A percentile compares a stretch with the other conserved stretches of the same genome.
These are phyloP conservation scores for Mirounga angustirostris DNA, from an alignment of 2,113 vertebrate genomes.

Conservation along the genomic window DNA sequence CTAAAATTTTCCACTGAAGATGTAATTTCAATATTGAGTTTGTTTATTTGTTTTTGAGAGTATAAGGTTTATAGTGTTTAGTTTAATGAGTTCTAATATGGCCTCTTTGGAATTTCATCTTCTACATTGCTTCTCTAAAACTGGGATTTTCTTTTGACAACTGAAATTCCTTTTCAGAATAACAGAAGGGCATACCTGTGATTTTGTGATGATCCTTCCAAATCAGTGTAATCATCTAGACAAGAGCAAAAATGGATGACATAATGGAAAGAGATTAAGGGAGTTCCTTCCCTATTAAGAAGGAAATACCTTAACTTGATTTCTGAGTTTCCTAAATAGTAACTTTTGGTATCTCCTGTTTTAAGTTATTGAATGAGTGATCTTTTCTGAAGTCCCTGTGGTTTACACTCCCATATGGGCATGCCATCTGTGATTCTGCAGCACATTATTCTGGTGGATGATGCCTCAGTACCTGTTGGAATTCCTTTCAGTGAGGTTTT, in stretches of 20 bases:
- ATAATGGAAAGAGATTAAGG: not conserved
- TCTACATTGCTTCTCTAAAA: not conserved
- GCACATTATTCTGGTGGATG: not conserved
- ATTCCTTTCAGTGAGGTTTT: slow-evolving; percentile 20
- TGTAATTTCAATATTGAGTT: not conserved
- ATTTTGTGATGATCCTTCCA: not conserved
- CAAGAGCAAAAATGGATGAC: not conserved
- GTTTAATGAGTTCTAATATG: not conserved
- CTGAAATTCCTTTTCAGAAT: not conserved
- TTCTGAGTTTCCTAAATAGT: not conserved
- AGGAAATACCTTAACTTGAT: not conserved
- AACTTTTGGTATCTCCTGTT: not conserved
- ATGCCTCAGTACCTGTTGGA: not conserved
- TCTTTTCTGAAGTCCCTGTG: not conserved
- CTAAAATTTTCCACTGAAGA: not conserved
- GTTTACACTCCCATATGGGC: not conserved
- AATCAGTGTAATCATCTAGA: not conserved
- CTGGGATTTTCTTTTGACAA: not conserved
- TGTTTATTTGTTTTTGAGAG: slow-evolving; percentile 20
- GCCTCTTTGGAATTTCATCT: not conserved
- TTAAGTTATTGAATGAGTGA: not conserved
- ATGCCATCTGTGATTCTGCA: not conserved
- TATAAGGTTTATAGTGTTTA: not conserved
- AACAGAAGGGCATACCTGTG: not conserved
- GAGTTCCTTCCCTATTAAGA: not conserved